phyloP scores from a whole-genome alignment of 2,888 invertebrate species.

The Abrostola triplasia region DNA sequence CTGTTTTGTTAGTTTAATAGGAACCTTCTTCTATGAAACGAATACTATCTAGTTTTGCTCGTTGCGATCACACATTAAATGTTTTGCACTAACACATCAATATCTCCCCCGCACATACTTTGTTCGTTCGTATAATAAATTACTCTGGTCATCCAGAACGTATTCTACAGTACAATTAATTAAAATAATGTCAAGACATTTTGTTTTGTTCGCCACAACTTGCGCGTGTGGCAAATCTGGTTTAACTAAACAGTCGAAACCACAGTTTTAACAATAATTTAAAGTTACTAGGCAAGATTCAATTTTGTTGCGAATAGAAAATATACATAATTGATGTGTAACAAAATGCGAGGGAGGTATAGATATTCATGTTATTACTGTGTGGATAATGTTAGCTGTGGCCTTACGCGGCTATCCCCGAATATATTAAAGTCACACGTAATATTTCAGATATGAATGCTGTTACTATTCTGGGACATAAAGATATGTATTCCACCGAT shows the following conservation, averaged over 20 bases:
- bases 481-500: constrained; percentile 72
- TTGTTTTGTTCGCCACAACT: background rate
- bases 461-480: constrained; percentile 73
- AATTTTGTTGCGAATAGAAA: too few relatives aligned
- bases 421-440: constrained; percentile 68
- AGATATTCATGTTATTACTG: constrained; percentile 33
- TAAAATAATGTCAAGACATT: background rate
- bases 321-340: too few relatives aligned
- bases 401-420: constrained; percentile 42
- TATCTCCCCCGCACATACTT: constrained; percentile 45
- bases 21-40: constrained; percentile 14
- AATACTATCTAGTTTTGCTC: constrained; percentile 50
- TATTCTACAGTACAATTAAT: background rate
- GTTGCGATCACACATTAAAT: constrained; percentile 59
- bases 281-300: background rate
- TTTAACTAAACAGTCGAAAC: background rate
- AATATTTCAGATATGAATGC: constrained; percentile 82
- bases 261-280: background rate
- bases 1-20: constrained; percentile 46
- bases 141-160: background rate
- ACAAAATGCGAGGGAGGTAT: constrained; percentile 45
- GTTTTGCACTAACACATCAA: constrained; percentile 67
- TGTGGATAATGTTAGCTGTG: constrained; percentile 46
- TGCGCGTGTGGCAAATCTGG: background rate
- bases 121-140: background rate